Percentiles rank a stretch among this genome's conserved stretches.
phyloP scores from a whole-genome alignment of 2,113 vertebrate species.

The Sterrhoptilus dennistouni region DNA sequence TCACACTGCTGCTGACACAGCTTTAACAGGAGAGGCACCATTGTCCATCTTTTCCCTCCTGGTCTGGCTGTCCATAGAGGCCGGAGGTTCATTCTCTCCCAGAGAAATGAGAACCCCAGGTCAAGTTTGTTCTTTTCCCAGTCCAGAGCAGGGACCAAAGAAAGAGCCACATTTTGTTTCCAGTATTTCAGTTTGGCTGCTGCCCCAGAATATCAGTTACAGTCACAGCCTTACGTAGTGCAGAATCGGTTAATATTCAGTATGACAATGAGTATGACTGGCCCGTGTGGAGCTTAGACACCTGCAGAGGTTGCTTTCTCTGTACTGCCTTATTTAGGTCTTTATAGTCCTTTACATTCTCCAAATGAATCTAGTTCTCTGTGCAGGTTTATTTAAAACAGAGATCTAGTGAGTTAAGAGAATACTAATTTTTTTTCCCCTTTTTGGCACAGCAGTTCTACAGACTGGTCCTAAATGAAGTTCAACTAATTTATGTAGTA shows the following conservation, averaged over 20 bases:
- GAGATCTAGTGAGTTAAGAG: neutral
- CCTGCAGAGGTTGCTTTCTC: neutral
- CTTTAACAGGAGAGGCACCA: neutral
- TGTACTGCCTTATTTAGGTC: neutral
- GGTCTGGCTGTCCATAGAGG: neutral
- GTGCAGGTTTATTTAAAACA: neutral
- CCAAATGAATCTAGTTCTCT: neutral
- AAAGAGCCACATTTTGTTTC: neutral
- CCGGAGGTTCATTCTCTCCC: neutral
- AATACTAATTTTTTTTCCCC: neutral
- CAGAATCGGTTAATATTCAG: neutral
- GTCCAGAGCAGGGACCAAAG: neutral
- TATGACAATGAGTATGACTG: neutral
- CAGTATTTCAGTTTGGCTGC: neutral
- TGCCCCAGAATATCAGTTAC: neutral
- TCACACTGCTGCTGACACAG: neutral
- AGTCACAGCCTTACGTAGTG: neutral
- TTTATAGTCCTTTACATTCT: neutral
- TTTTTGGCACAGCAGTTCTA: neutral
- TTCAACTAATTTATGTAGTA: conserved; percentile 51
- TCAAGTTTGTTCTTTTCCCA: neutral
- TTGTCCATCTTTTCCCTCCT: neutral
- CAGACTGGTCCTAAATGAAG: conserved; percentile 24
- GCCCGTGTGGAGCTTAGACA: neutral
- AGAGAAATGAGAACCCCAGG: neutral